These are phyloP conservation scores for Drosophila fulvimacula DNA, from an alignment of 2,888 invertebrate species.

Conservation along the genomic window DNA sequence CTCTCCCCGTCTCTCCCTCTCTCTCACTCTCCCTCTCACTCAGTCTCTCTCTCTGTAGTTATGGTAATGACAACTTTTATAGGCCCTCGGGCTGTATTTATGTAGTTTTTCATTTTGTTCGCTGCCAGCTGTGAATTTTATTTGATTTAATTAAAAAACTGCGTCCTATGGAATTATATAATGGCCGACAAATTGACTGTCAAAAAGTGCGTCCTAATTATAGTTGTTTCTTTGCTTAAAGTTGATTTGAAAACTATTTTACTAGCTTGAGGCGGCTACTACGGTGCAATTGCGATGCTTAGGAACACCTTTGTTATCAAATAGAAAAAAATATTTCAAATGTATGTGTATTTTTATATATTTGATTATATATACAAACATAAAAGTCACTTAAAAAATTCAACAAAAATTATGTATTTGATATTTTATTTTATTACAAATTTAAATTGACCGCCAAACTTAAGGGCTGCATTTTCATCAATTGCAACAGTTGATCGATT, in stretches of 20 bases:
- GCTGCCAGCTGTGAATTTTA: constrained; percentile 77
- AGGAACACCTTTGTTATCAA: too few relatives aligned
- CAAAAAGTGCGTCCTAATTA: constrained; percentile 5
- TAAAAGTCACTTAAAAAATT: neutral
- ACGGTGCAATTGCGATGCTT: too few relatives aligned
- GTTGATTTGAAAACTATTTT: neutral
- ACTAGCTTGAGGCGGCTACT: too few relatives aligned
- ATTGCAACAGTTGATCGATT: neutral
- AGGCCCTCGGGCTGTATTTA: constrained; percentile 52
- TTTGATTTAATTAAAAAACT: constrained; percentile 75
- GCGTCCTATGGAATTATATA: constrained; percentile 42
- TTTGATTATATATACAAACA: neutral
- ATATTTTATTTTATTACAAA: neutral
- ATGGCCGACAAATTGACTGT: constrained; percentile 52
- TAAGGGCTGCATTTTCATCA: constrained; percentile 2
- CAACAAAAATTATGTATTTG: neutral
- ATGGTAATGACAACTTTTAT: constrained; percentile 63
- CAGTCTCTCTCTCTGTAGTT: constrained; percentile 33
- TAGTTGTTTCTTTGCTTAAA: neutral
- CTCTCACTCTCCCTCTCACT: constrained; percentile 9
- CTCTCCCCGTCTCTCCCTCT: constrained; percentile 1
- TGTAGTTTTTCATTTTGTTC: constrained; percentile 23
- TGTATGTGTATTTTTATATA: neutral
- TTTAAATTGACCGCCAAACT: constrained; percentile 12
- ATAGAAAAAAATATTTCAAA: neutral